phyloP scores from a whole-genome alignment of 2,797 vertebrate genomes.

The Melanotaenia maccullochi region DNA sequence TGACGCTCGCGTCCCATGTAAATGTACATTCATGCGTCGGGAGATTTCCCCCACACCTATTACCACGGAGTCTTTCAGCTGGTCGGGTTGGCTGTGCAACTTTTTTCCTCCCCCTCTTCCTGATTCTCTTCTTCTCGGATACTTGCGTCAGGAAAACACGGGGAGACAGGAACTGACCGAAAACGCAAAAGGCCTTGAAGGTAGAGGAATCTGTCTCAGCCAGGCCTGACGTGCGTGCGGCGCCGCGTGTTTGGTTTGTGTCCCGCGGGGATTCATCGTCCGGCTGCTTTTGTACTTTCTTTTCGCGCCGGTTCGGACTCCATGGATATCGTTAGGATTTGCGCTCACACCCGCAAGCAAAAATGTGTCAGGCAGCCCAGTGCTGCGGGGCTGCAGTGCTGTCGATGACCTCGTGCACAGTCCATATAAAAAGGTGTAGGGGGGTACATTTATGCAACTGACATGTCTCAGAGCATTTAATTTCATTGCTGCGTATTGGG shows the following conservation, averaged over 20 bases:
- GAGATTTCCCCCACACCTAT: not conserved
- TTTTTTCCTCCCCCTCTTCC: constrained; percentile 63
- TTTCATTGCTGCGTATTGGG: constrained; percentile 14
- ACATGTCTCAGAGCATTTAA: not conserved
- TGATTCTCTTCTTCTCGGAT: constrained; percentile 67
- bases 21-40: not conserved
- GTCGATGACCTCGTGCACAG: constrained; percentile 6
- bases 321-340: constrained; percentile 7
- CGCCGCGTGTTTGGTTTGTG: constrained; percentile 7
- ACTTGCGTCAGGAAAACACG: constrained; percentile 76
- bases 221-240: constrained; percentile 23
- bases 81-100: constrained; percentile 50
- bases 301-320: constrained; percentile 11
- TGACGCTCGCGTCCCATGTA: not conserved
- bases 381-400: constrained; percentile 27
- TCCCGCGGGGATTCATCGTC: constrained; percentile 4
- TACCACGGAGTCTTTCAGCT: constrained; percentile 26
- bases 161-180: constrained; percentile 64
- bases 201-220: constrained; percentile 36
- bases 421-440: not conserved
- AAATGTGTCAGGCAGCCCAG: constrained; percentile 18
- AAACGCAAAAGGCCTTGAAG: constrained; percentile 60
- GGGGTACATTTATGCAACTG: not conserved
- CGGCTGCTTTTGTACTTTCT: not conserved
- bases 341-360: constrained; percentile 4